phyloP scores from a whole-genome alignment of 2,797 vertebrate species.

The Tinamus major region DNA sequence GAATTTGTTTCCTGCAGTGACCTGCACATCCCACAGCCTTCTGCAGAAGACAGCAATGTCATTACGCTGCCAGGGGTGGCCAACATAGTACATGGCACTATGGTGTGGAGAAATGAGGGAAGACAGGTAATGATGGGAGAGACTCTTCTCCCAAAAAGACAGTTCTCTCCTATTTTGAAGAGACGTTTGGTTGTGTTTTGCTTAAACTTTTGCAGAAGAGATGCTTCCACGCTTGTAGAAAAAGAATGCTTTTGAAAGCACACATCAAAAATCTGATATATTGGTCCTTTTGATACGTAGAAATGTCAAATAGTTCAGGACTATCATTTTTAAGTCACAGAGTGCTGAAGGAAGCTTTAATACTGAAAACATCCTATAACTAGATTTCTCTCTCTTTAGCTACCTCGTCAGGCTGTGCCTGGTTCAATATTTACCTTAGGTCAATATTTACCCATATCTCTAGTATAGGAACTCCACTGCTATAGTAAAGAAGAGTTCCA shows the following conservation, averaged over 20 bases:
- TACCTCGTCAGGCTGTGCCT: not conserved
- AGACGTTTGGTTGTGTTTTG: not conserved
- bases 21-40: not conserved
- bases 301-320: not conserved
- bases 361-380: not conserved
- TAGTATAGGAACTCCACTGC: not conserved
- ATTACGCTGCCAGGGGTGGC: not conserved
- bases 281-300: not conserved
- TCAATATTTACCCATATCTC: constrained; percentile 36
- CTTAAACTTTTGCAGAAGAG: not conserved
- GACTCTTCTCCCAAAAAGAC: not conserved
- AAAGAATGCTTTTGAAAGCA: not conserved
- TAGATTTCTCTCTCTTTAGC: constrained; percentile 3
- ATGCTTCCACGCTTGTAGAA: fast-evolving
- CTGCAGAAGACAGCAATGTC: not conserved
- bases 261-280: not conserved
- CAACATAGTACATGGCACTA: not conserved
- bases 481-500: not conserved
- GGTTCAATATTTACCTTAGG: constrained; percentile 19
- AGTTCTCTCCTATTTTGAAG: not conserved
- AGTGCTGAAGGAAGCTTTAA: not conserved
- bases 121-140: not conserved
- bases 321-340: not conserved
- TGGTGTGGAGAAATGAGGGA: not conserved
- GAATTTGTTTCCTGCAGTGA: not conserved